Base-by-base conservation (phyloP, 1,140 invertebrate species). In the Orius insidiosus region DNA sequence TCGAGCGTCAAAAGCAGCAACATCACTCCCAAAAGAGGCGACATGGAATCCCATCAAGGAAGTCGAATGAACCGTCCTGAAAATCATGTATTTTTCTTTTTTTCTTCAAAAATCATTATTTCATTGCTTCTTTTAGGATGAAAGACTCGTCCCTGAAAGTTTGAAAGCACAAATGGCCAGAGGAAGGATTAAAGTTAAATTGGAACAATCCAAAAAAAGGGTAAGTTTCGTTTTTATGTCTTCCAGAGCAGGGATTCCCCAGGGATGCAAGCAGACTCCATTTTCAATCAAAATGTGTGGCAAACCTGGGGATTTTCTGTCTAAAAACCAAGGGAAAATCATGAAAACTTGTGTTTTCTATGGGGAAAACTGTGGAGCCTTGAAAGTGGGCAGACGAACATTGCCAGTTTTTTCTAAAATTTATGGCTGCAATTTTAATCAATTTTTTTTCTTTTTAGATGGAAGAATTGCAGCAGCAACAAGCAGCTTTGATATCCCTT, bases 181-280 rank as follows among this genome's bases (percentile, higher is more conserved):
- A 55, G 60, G 46, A 52, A 54, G 37, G 56, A 61, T 65, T 45
- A 48, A 62, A 61, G 41, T 32, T 44, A 53, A 52, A 33, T 52
- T 44, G 39, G 49, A 50, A 39, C 43, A 46, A 32, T 49, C 48
- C 1, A 43, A 49, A 16, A 50, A 45, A 46, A 50, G 46, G 40
- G 49, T 50, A 30, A 34, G 31, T 45, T 16, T 38, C 11, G 9
- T 41, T 19, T 6, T 41, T 41, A 5, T 11, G n/a, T n/a, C n/a
- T n/a, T n/a, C n/a, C n/a, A n/a, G n/a, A n/a, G n/a, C n/a, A n/a
- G n/a, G n/a, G n/a, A n/a, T n/a, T n/a, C n/a, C n/a, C n/a, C n/a
- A n/a, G n/a, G n/a, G n/a, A n/a, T n/a, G n/a, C n/a, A n/a, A n/a
- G n/a, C n/a, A n/a, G n/a, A n/a, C n/a, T n/a, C n/a, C n/a, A n/a